A percentile compares a stretch with the other conserved stretches of the same genome.
These are phyloP conservation scores for Paratrypauchen microcephalus DNA, from an alignment of 2,797 vertebrate genomes.

Conservation along the genomic window DNA sequence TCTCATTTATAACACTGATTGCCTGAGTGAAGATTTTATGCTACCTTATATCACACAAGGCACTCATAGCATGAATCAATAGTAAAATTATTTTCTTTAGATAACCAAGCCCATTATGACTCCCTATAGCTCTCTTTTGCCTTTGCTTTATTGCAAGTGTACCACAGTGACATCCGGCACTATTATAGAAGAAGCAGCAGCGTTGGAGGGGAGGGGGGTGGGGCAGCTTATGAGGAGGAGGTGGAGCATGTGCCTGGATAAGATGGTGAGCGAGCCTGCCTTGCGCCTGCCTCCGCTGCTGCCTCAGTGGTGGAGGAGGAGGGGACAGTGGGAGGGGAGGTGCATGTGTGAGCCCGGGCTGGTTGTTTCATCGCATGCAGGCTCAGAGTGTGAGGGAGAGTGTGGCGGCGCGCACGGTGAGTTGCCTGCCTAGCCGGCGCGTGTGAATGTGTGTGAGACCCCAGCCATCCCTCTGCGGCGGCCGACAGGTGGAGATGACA, in stretches of 20 bases:
- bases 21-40: background rate
- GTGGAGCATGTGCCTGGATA: conserved; percentile 32
- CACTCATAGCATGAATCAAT: background rate
- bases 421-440: conserved; percentile 31
- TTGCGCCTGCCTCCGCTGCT: background rate
- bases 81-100: background rate
- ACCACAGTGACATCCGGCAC: conserved; percentile 13
- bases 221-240: conserved; percentile 71
- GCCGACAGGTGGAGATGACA: conserved; percentile 76
- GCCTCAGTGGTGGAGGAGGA: conserved; percentile 31
- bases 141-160: background rate
- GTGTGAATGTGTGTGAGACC: conserved; percentile 64
- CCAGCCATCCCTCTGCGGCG: conserved; percentile 61
- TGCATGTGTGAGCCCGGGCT: conserved; percentile 53
- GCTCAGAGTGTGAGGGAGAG: conserved; percentile 60
- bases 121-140: background rate
- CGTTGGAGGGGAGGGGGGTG: conserved; percentile 23
- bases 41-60: background rate
- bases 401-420: conserved; percentile 37
- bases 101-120: background rate
- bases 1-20: background rate
- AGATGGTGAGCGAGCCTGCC: conserved; percentile 27
- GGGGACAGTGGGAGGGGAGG: conserved; percentile 59
- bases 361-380: conserved; percentile 29
- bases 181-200: conserved; percentile 4